Base-by-base conservation (phyloP, 2,113 vertebrate genomes). In the Thinocorus orbignyianus region DNA sequence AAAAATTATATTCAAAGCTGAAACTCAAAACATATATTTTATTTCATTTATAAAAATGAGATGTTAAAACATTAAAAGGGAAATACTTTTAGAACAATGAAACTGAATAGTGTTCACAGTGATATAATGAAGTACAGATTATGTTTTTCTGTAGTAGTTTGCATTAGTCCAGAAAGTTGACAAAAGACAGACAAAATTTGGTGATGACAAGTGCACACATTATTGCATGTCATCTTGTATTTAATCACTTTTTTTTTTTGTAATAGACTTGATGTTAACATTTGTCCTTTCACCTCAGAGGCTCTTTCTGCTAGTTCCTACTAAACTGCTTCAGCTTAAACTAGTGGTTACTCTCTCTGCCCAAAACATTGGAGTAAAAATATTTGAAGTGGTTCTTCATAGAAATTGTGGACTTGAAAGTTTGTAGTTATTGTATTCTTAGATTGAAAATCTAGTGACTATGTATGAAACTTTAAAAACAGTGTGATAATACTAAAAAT, bases 401-500 rank as follows among this genome's bases (percentile, higher is more conserved):
- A 42, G 41, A 65, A 89, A 15, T 13, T 37, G 23, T 70, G 35
- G 39, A 3, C 61, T 83, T 79, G 49, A 31, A 92, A 64, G 8
- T n/a, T 62, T 89, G 26, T 77, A 31, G 44, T 35, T 64, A 60
- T 62, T 91, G 92, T 5, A 24, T 58, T 79, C 94, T 86, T 92
- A 35, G 60, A n/a, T 68, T 93, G 49, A 24, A 84, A 10, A 41
- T 54, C 20, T 78, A 51, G 26, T 78, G 64, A 80, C n/a, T 74
- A 2, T 30, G 25, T 69, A 61, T 82, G 44, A 85, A 49, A 46
- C 24, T 37, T 54, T 49, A 82, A 72, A 83, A 86, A 37, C 73
- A 84, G 23, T 46, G 17, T 69, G 33, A 18, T 62, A 81, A 89
- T 23, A 48, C 31, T 52, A 28, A 16, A 85, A 71, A 86, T 62